A percentile compares a stretch with the other conserved stretches of the same genome.
These are phyloP conservation scores for Odontophorus gujanensis DNA, from an alignment of 2,113 vertebrate species.

Conservation along the genomic window DNA sequence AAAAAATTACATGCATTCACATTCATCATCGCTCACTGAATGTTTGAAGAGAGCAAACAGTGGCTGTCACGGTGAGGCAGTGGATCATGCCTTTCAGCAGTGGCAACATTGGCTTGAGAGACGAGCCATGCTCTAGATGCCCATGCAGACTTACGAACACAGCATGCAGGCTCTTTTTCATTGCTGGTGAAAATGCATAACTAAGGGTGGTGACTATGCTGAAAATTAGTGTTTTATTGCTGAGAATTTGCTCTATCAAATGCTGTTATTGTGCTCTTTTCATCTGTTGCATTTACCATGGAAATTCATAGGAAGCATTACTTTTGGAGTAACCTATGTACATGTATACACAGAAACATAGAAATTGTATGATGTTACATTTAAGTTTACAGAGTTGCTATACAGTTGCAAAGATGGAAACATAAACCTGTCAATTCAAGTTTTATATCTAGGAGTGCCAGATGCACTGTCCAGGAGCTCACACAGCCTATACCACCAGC, in stretches of 20 bases:
- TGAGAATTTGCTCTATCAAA: too few species aligned
- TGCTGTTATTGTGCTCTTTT: too few species aligned
- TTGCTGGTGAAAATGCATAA: too few species aligned
- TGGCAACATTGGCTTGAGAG: not conserved
- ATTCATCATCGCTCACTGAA: not conserved
- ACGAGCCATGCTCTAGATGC: not conserved
- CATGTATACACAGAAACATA: not conserved
- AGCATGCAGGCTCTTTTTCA: too few species aligned
- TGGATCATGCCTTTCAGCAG: not conserved
- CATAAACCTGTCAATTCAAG: slow-evolving; percentile 49
- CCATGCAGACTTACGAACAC: too few species aligned
- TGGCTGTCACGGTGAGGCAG: not conserved
- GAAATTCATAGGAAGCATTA: too few species aligned
- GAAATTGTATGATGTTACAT: not conserved
- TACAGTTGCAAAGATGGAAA: not conserved
- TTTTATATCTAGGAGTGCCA: slow-evolving; percentile 46
- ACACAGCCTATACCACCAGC: not conserved
- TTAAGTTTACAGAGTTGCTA: not conserved
- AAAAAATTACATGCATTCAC: not conserved
- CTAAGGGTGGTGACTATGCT: too few species aligned
- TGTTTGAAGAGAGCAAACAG: not conserved
- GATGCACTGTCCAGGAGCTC: slow-evolving; percentile 43
- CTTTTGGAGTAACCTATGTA: too few species aligned
- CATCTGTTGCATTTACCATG: too few species aligned
- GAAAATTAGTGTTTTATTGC: too few species aligned